A percentile compares a stretch with the other conserved stretches of the same genome.
These are phyloP conservation scores for Drosophila austrosaltans DNA, from an alignment of 2,888 invertebrate species.

Conservation along the genomic window DNA sequence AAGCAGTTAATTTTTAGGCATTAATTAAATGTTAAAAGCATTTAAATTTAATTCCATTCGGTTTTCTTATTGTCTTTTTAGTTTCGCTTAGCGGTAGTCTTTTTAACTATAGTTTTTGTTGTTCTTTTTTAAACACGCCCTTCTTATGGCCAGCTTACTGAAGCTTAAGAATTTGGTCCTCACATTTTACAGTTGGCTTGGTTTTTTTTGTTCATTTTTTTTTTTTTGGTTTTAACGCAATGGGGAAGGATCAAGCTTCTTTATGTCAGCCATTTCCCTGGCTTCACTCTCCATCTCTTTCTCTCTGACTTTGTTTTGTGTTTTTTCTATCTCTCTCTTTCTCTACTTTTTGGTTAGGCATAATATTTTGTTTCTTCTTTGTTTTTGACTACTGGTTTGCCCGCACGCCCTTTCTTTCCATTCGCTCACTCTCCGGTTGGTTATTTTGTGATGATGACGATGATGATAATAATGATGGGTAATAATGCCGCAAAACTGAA, in stretches of 20 bases:
- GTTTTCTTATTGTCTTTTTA: not conserved
- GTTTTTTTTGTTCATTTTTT: not conserved
- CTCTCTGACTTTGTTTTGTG: not conserved
- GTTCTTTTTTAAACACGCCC: not conserved
- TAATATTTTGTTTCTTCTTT: conserved; percentile 30
- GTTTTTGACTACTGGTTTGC: conserved; percentile 62
- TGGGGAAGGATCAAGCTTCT: conserved; percentile 4
- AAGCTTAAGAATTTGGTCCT: conserved; percentile 56
- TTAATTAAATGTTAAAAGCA: conserved; percentile 45
- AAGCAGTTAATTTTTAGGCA: conserved; percentile 27
- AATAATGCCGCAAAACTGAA: conserved; percentile 3
- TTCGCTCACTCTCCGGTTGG: conserved; percentile 37
- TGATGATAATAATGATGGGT: conserved; percentile 55
- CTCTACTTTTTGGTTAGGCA: conserved; percentile 18
- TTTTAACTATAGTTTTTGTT: no score
- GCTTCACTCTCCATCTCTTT: conserved; percentile 4
- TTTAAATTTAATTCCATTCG: conserved; percentile 38
- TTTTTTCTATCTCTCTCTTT: conserved; percentile 3
- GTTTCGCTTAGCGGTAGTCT: not conserved
- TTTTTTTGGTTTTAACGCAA: not conserved
- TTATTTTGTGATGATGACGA: conserved; percentile 31
- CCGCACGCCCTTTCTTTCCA: conserved; percentile 30
- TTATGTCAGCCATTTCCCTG: conserved; percentile 6
- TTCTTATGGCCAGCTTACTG: conserved; percentile 36
- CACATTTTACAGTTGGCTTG: conserved; percentile 41